Evolutionary conservation across 2,888 invertebrate species (phyloP), one percentile per base, ranked within the genome.

Genomic region (Melinopterus prodromus): DNA sequence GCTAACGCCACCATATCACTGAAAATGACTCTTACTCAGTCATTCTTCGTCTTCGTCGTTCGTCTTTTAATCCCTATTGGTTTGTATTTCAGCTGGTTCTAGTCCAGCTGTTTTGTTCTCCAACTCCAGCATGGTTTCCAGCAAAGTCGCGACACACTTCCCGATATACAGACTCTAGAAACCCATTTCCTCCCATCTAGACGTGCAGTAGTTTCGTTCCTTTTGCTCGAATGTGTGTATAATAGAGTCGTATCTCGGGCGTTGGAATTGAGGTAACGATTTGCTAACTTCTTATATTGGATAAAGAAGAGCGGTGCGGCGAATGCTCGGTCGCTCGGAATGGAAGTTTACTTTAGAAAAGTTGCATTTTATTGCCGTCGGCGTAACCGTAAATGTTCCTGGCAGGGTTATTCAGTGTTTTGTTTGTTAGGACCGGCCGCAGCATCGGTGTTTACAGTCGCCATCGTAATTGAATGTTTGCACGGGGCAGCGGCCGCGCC

Each of bases 271-370:
- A 53, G 53, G 53, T 53, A 53, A 53, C 53, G 53, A 53, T 53
- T 53, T 53, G 53, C 53, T 53, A 53, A 53, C 53, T 53, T 53
- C 53, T 53, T 53, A 53, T 53, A 53, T 53, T 53, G 53, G 53
- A 53, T 53, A 53, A 53, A 53, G 53, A 53, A 53, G 53, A 53
- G 53, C 53, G 53, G 53, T 53, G 53, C 53, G 53, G 53, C 12
- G 53, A 53, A 53, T 53, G 53, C 53, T 7, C 53, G 53, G 53
- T 53, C 53, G 53, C 53, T 12, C 12, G 9, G 53, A 53, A 53
- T 53, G 53, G 53, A 53, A 53, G 53, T 53, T 53, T 53, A 53
- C 53, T 53, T 53, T 53, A 53, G 53, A 53, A 53, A 53, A 53
- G 53, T 53, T 53, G 53, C 53, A 53, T 53, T 53, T 53, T 53